Evolutionary conservation across 2,888 invertebrate species (phyloP).

Genomic region (Axea sp.): DNA sequence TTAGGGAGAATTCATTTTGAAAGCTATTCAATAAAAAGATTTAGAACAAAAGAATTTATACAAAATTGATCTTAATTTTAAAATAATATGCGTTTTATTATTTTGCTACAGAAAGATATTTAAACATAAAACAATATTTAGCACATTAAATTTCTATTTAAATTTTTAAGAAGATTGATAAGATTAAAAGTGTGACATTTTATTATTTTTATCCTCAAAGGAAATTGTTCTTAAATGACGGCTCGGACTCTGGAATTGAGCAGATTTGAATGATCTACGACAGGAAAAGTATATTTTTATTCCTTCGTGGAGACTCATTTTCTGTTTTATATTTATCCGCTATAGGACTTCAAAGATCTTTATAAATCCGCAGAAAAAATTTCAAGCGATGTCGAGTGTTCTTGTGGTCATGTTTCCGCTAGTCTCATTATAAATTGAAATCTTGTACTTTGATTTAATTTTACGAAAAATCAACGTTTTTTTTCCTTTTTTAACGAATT

Average conservation of each 20-base stretch:
- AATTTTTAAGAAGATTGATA: slow-evolving; percentile 1
- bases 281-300: not conserved
- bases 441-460: slow-evolving; percentile 15
- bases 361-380: slow-evolving; percentile 33
- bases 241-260: not conserved
- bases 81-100: too few relatives aligned
- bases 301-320: not conserved
- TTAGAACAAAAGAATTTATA: too few relatives aligned
- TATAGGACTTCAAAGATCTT: slow-evolving; percentile 17
- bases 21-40: too few relatives aligned
- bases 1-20: too few relatives aligned
- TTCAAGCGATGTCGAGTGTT: slow-evolving; percentile 38
- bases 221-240: slow-evolving; percentile 14
- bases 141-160: too few relatives aligned
- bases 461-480: slow-evolving; percentile 7
- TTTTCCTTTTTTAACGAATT: not conserved
- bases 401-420: slow-evolving; percentile 23
- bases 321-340: slow-evolving; percentile 25
- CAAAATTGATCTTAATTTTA: too few relatives aligned
- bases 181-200: not conserved
- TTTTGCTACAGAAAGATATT: too few relatives aligned
- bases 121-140: too few relatives aligned
- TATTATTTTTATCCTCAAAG: slow-evolving; percentile 6
- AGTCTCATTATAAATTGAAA: slow-evolving; percentile 52
- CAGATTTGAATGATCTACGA: slow-evolving; percentile 24